Percentiles rank a stretch among this genome's conserved stretches.
These are phyloP conservation scores for Callinectes sapidus DNA, from an alignment of 2,888 invertebrate genomes.

Conservation along the genomic window DNA sequence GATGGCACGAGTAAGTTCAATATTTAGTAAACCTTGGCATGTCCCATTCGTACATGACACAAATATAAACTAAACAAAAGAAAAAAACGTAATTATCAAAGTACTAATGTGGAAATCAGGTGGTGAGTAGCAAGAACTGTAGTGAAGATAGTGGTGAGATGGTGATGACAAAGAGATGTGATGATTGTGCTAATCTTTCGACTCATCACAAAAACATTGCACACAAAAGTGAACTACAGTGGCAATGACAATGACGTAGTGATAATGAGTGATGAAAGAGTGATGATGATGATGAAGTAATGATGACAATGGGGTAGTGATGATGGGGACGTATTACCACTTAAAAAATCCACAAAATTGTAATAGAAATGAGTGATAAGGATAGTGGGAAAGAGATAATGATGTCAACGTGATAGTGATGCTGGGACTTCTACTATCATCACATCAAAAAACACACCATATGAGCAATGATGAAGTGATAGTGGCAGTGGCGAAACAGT, in stretches of 20 bases:
- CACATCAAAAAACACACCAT: not conserved
- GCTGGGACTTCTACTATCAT: not conserved
- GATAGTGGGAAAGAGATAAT: not conserved
- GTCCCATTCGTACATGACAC: too few relatives aligned
- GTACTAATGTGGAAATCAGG: not conserved
- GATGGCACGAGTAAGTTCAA: too few relatives aligned
- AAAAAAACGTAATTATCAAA: too few relatives aligned
- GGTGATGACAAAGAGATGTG: not conserved
- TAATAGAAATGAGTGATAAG: not conserved
- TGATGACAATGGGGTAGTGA: not conserved
- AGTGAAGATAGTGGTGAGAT: not conserved
- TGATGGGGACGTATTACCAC: too few relatives aligned
- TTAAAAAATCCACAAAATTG: not conserved
- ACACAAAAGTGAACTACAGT: too few relatives aligned
- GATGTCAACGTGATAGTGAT: not conserved
- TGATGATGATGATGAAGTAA: not conserved
- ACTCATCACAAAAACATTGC: too few relatives aligned
- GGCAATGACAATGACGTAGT: not conserved
- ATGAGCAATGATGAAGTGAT: too few relatives aligned
- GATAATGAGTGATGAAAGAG: not conserved
- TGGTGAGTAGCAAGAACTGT: too few relatives aligned
- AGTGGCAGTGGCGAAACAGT: too few relatives aligned
- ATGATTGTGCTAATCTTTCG: not conserved
- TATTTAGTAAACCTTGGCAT: too few relatives aligned
- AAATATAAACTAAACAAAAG: too few relatives aligned